Base-by-base conservation (phyloP, 1,140 invertebrate species). In the Drosophila arizonae region DNA sequence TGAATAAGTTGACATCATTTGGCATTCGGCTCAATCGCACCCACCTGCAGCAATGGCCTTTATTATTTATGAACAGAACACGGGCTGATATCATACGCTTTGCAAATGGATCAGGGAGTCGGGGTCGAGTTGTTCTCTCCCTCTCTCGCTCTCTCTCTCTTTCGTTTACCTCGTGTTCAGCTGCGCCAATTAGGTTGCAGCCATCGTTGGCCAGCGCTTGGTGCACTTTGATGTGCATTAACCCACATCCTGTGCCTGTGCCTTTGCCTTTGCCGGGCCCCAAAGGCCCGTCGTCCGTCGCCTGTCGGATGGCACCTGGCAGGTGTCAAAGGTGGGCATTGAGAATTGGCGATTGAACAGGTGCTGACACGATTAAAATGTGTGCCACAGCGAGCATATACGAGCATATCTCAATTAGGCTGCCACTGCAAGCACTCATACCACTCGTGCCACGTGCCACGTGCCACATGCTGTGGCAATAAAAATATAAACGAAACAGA, bases 321-420 rank as follows among this genome's bases (percentile, higher is more conserved):
- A 39, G 36, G 36, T 39, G 36, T 11, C 36, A 13, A 11, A 39
- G 21, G 39, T 21, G 26, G 13, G 54, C 45, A 60, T 48, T 48
- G 43, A 13, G 57, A 43, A 30, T 46, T 30, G 56, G 5, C 28
- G 45, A 60, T 60, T 75, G 36, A 58, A 54, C 62, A 73, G 54
- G 45, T 46, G 69, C 39, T 57, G 72, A 70, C 62, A 67, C 76
- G 64, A 71, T 77, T 77, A 75, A 66, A 77, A 77, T 75, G 56
- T 77, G 54, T 62, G 66, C 28, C 76, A 75, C 57, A 54, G 33
- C 43, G 39, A 24, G 21, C 21, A 24, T 24, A 24, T 61, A 28
- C 52, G 43, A 39, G 76, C 61, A 75, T 75, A 77, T 77, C 76
- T 77, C 76, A 75, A 75, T 77, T 75, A 75, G 76, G 46, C 63